Evolutionary conservation across 2,888 invertebrate genomes (phyloP), one percentile per base, ranked within the genome.

Genomic region (Stenodema calcarata): DNA sequence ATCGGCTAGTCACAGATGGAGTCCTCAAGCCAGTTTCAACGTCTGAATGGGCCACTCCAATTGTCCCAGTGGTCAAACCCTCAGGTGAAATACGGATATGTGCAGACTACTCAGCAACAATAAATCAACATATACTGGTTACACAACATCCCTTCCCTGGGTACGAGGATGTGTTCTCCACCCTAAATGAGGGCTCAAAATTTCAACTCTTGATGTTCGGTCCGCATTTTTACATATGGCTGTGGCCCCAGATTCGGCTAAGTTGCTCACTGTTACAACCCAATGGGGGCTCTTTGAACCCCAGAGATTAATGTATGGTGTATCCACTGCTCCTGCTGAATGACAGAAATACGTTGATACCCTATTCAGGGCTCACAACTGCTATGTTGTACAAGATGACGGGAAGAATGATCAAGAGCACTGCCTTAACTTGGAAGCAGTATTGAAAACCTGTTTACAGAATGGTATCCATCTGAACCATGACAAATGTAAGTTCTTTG

Each of bases 31-130:
- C 47, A 7, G 47, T 47, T 4, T 35, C 75, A 75, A 30, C 35
- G 1, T 35, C 75, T 2, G 88, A 89, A 42, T 90, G 90, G 90
- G 90, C 88, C 14, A 90, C 90, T 12, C 91, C 91, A 0, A 89
- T 91, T 4, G 91, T 91, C 3, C 90, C 90, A 0, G 89, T 91
- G 0, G 83, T 90, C 0, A 91, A 91, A 88, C 89, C 88, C 12
- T 89, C 90, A 87, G 90, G 90, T 0, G 69, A 87, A 69, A 88
- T 90, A 6, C 78, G 90, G 27, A 88, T 91, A 16, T 91, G 91
- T 86, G 90, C 90, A 0, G 90, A 91, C 88, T 90, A 88, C 81
- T 90, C 89, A 81, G 76, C 90, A 0, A 91, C 90, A 0, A 23
- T 91, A 12, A 91, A 91, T 87, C 88, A 76, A 41, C 76, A 76